Conservation (phyloP, 2,797 vertebrate species). For the Heliangelus exortis region DNA sequence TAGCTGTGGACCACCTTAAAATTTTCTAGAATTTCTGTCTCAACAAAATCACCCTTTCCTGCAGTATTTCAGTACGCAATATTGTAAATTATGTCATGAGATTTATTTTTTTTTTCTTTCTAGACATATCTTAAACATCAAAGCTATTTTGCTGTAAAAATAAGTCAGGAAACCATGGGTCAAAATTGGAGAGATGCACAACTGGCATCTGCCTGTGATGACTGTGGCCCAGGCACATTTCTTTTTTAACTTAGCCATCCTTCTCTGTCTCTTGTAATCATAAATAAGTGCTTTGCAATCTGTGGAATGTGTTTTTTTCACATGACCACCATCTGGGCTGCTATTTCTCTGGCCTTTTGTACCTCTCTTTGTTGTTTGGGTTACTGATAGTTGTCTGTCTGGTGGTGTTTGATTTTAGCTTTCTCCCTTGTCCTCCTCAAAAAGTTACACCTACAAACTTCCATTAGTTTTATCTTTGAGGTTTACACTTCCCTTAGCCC, state of each 20-base stretch:
- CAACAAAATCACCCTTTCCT: background rate
- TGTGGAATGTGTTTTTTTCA: constrained; percentile 56
- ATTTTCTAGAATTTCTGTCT: background rate
- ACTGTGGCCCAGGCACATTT: background rate
- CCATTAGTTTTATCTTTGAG: constrained; percentile 41
- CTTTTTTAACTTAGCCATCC: constrained; percentile 44
- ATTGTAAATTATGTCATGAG: background rate
- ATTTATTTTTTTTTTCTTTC: background rate
- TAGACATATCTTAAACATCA: background rate
- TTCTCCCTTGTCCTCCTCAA: constrained; percentile 25
- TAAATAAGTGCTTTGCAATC: constrained; percentile 33
- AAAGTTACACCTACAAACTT: constrained; percentile 36
- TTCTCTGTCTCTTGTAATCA: constrained; percentile 35
- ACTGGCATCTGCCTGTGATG: background rate
- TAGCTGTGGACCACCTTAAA: background rate
- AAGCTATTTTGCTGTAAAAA: background rate
- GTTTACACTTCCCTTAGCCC: constrained; percentile 27
- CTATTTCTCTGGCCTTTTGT: constrained; percentile 40
- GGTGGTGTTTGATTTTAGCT: constrained; percentile 39
- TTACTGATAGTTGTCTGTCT: constrained; percentile 52
- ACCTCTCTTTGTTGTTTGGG: constrained; percentile 50
- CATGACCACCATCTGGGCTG: constrained; percentile 34
- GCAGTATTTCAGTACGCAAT: background rate
- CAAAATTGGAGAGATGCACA: background rate
- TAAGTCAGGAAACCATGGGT: background rate